phyloP scores from a whole-genome alignment of 1,140 invertebrate species.

The Macrocentrus cingulum region DNA sequence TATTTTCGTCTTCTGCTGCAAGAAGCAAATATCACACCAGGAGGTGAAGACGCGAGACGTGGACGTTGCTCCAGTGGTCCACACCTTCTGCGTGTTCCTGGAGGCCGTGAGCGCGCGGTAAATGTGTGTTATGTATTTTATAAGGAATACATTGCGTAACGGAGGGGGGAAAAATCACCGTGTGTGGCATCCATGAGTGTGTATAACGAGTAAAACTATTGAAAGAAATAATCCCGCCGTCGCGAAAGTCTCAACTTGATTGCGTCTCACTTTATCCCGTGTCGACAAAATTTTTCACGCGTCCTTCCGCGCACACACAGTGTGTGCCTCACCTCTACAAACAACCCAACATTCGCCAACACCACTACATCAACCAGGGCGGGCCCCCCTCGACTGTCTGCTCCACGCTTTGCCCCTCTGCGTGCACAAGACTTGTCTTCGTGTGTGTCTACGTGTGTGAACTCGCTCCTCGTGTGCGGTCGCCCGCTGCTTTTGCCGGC shows the following conservation, averaged over 20 bases:
- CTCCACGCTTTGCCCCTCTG: conserved; percentile 6
- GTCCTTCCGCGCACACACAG: conserved; percentile 24
- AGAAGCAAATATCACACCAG: background rate
- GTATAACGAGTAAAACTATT: background rate
- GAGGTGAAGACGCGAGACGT: background rate
- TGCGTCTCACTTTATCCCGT: conserved; percentile 6
- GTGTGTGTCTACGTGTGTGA: background rate
- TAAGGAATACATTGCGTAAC: conserved; percentile 35
- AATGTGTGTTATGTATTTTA: conserved; percentile 34
- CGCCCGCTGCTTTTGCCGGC: conserved; percentile 25
- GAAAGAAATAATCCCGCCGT: background rate
- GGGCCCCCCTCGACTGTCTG: conserved; percentile 8
- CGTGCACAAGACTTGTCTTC: background rate
- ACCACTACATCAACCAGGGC: conserved; percentile 12
- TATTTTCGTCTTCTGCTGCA: background rate
- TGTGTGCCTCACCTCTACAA: background rate
- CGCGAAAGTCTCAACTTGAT: conserved; percentile 3
- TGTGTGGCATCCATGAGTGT: conserved; percentile 21
- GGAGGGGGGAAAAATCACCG: conserved; percentile 24
- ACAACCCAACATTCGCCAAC: background rate
- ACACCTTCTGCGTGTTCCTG: background rate
- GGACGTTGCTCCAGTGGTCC: background rate
- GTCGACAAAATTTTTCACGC: conserved; percentile 21
- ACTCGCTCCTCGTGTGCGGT: conserved; percentile 12
- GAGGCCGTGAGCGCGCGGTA: conserved; percentile 13